These are phyloP conservation scores for Nephrocerus scutellatus DNA, from an alignment of 2,888 invertebrate species.

Conservation along the genomic window DNA sequence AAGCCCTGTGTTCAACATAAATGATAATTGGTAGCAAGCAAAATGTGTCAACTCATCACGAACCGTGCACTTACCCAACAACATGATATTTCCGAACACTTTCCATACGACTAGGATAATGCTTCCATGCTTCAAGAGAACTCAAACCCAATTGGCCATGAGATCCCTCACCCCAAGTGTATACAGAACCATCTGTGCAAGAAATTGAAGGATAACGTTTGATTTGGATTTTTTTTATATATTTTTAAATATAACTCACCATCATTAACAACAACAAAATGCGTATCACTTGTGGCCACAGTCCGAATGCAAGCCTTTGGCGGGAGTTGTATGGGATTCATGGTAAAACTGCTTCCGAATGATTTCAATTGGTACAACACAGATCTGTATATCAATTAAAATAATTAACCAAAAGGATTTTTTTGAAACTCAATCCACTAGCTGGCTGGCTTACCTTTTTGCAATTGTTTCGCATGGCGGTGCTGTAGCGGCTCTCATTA, in stretches of 20 bases:
- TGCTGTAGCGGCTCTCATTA: constrained; percentile 44
- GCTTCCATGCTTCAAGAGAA: constrained; percentile 49
- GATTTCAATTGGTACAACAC: constrained; percentile 54
- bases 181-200: constrained; percentile 54
- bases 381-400: constrained; percentile 37
- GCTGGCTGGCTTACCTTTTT: constrained; percentile 40
- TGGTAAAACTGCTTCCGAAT: constrained; percentile 49
- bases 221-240: background rate
- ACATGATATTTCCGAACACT: constrained; percentile 57
- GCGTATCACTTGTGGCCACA: constrained; percentile 53
- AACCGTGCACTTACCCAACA: constrained; percentile 43
- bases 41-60: background rate
- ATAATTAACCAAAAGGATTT: constrained; percentile 24
- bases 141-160: constrained; percentile 61
- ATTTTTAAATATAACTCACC: too few relatives aligned
- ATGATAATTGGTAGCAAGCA: background rate
- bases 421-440: too few relatives aligned
- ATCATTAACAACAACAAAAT: constrained; percentile 54
- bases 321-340: constrained; percentile 54
- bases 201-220: background rate
- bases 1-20: constrained; percentile 45
- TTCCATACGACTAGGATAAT: constrained; percentile 55
- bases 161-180: constrained; percentile 62
- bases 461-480: constrained; percentile 38
- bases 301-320: constrained; percentile 50